Percentiles rank a stretch among this genome's conserved stretches.
phyloP scores from a whole-genome alignment of 2,888 invertebrate species.

The Eupithecia centaureata region DNA sequence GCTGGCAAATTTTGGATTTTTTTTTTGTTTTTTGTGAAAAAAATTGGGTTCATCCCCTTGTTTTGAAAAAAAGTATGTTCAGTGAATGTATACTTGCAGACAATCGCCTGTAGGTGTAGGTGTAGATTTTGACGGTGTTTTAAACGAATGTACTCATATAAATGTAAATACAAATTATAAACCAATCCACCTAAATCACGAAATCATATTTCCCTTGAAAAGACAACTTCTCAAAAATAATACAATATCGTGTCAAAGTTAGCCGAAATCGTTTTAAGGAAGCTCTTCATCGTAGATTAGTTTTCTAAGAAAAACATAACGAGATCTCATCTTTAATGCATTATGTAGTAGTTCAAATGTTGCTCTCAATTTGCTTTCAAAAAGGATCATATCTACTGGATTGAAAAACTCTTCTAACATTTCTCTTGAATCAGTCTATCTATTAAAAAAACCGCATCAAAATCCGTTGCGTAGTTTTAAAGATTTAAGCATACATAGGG shows the following conservation, averaged over 20 bases:
- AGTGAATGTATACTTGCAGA: no score
- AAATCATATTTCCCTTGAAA: background rate
- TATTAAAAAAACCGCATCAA: no score
- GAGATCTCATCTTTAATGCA: slow-evolving; percentile 15
- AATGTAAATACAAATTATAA: background rate
- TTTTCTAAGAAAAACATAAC: slow-evolving; percentile 8
- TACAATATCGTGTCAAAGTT: background rate
- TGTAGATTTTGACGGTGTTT: no score
- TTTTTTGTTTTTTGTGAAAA: no score
- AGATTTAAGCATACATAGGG: no score
- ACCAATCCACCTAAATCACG: background rate
- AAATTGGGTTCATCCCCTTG: no score
- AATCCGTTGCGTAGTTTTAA: no score
- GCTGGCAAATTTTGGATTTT: no score
- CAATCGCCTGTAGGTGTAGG: background rate
- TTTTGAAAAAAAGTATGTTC: no score
- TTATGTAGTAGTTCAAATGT: slow-evolving; percentile 30
- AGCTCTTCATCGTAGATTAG: background rate
- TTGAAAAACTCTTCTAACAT: background rate
- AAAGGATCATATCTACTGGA: slow-evolving; percentile 7
- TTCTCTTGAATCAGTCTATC: no score
- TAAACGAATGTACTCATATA: background rate
- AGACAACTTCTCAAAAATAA: background rate
- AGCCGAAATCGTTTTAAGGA: background rate
- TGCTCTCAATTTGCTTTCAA: slow-evolving; percentile 25